Base-by-base conservation (phyloP, 2,113 vertebrate species). In the Sceloporus tristichus region DNA sequence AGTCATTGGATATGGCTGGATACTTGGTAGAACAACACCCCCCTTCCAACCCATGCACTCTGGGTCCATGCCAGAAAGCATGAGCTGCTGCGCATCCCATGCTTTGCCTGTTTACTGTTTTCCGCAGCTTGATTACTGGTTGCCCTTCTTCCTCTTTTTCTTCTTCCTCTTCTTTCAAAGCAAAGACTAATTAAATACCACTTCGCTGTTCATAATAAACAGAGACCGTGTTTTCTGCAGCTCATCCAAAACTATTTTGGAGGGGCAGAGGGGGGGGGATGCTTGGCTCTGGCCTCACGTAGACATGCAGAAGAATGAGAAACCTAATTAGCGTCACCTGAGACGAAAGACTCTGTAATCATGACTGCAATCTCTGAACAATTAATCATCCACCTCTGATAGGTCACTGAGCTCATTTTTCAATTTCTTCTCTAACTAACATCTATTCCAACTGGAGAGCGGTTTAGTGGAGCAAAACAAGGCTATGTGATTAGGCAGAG, bases 321-420 rank as follows among this genome's bases (percentile, higher is more conserved):
- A 91, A 90, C 75, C 87, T 77, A 85, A 86, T 91, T 93, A 85
- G 56, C 9, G 0, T 76, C 78, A 82, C 87, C 85, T 76, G 87
- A 87, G 91, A 77, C 66, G 87, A 90, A 86, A 89, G 25, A 70
- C 79, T 59, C 89, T 73, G 66, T 56, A 88, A 91, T 89, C 90
- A 78, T 1, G n/a, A 71, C 88, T 88, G 86, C 90, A 79, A 91
- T 88, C 85, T 83, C 23, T 0, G 79, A 84, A 83, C 86, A 88
- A 93, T 94, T 93, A 91, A 94, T 94, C 91, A 86, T 38, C 92
- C 77, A 87, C 87, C 65, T 91, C 79, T 66, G 85, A 8, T 9
- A 82, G 85, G 19, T 74, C 85, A 84, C 79, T 68, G 53, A 75
- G 59, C 40, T 86, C 0, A 10, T 91, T 88, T 89, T 89, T 87